Conservation (phyloP, 2,797 vertebrate species). For the Gorsachius magnificus region DNA sequence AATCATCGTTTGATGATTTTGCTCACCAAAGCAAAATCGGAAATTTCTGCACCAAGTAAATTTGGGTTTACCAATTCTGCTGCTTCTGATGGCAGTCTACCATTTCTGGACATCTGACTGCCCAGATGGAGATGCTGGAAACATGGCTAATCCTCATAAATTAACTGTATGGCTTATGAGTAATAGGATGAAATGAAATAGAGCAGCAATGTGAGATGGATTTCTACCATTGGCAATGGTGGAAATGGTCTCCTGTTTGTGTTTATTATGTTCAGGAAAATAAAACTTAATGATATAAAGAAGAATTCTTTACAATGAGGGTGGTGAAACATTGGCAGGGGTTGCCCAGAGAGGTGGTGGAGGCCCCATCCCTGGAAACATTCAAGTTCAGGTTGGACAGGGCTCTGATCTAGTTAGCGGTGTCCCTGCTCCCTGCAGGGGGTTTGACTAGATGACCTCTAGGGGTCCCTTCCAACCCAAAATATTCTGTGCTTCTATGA, state of each 20-base stretch:
- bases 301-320: background rate
- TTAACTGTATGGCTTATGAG: background rate
- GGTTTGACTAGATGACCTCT: too few relatives aligned
- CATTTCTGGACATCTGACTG: background rate
- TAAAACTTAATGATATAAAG: background rate
- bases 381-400: too few relatives aligned
- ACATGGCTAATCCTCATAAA: background rate
- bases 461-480: too few relatives aligned
- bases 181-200: background rate
- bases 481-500: too few relatives aligned
- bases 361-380: too few relatives aligned
- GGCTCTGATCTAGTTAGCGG: too few relatives aligned
- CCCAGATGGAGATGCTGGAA: background rate
- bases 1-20: fast-evolving
- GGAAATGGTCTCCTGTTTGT: background rate
- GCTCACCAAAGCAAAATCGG: background rate
- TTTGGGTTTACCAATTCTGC: background rate
- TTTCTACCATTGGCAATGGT: background rate
- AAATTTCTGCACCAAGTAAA: background rate
- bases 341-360: too few relatives aligned
- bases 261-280: background rate
- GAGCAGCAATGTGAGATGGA: fast-evolving
- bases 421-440: too few relatives aligned
- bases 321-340: too few relatives aligned
- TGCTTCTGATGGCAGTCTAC: background rate